Evolutionary conservation across 2,888 invertebrate species (phyloP).

Genomic region (Lasioglossum calceatum): DNA sequence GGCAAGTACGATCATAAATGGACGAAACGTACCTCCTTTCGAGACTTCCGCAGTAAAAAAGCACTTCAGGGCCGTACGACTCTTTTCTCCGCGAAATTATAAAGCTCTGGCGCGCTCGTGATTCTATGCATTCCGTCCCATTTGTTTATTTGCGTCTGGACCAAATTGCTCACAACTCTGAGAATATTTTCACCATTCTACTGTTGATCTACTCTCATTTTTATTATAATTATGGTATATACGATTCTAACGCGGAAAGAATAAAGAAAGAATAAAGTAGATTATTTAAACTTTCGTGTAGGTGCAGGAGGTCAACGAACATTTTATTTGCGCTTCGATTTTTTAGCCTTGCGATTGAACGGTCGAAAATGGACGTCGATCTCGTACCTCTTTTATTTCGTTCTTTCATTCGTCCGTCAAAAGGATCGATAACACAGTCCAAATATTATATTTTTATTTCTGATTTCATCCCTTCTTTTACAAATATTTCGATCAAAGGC

Average conservation of each 20-base stretch:
- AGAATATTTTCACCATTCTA: background rate
- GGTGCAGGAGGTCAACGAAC: background rate
- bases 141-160: background rate
- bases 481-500: background rate
- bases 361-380: background rate
- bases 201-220: background rate
- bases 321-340: background rate
- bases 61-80: background rate
- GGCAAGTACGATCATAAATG: conserved; percentile 29
- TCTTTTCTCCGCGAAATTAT: background rate
- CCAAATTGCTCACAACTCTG: background rate
- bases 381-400: background rate
- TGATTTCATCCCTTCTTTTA: background rate
- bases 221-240: background rate
- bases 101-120: background rate
- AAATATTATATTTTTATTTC: background rate
- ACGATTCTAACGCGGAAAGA: background rate
- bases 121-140: background rate
- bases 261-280: background rate
- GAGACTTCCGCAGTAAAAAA: background rate
- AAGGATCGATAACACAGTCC: background rate
- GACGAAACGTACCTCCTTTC: background rate
- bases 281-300: background rate
- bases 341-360: background rate
- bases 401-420: background rate